Conservation (phyloP, 2,888 invertebrate species). For the Scaptomyza reducta region DNA sequence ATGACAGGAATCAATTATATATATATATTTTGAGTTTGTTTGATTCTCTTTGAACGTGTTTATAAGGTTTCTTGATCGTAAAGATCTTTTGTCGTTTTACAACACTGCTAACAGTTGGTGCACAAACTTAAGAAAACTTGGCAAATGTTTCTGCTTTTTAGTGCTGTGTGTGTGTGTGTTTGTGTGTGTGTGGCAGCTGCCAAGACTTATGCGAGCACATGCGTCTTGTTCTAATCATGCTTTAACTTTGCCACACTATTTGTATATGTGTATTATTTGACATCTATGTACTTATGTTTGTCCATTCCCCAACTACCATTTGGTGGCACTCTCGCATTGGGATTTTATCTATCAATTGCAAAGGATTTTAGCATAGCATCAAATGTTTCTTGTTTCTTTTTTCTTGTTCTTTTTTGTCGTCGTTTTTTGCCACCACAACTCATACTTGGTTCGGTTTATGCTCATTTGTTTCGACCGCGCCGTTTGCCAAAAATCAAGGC, state of each 20-base stretch:
- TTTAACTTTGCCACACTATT: background rate
- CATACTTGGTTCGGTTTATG: constrained; percentile 38
- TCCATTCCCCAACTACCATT: background rate
- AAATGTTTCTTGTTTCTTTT: background rate
- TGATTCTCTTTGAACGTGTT: no score
- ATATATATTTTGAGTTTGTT: no score
- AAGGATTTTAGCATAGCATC: constrained; percentile 8
- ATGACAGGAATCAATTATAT: no score
- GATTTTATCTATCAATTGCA: constrained; percentile 11
- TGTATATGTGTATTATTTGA: background rate
- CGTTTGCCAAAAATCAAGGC: constrained; percentile 68
- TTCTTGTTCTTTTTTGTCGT: constrained; percentile 4
- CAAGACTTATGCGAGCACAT: constrained; percentile 15
- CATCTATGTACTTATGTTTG: constrained; percentile 3
- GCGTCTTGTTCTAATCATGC: background rate
- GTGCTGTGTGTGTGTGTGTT: constrained; percentile 11
- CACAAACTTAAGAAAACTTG: background rate
- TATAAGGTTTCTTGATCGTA: no score
- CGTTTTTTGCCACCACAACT: background rate
- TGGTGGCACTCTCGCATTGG: no score
- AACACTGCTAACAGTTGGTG: background rate
- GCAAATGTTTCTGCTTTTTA: background rate
- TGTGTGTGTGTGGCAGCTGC: no score
- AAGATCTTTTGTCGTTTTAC: background rate
- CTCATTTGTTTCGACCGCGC: constrained; percentile 57